Percentiles rank a stretch among this genome's conserved stretches.
Conservation (phyloP, 1,140 invertebrate species). For the Orussus abietinus region DNA sequence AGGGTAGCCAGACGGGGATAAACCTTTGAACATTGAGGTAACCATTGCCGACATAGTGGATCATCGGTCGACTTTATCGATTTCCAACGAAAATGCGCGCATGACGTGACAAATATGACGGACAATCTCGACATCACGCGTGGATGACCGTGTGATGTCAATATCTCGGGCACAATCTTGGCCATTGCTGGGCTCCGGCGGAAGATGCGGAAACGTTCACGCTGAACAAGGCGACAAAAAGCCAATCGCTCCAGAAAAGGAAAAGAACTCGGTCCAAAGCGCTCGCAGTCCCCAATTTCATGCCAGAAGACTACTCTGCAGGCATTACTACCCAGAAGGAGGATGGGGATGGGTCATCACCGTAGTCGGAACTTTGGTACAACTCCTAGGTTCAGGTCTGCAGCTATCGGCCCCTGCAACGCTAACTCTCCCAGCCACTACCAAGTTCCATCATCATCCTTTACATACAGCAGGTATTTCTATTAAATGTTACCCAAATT, state of each 20-base stretch:
- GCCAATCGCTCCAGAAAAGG: conserved; percentile 1
- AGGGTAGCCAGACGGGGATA: too few relatives aligned
- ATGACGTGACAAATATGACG: too few relatives aligned
- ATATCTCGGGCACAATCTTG: conserved; percentile 35
- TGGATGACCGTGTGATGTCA: conserved; percentile 31
- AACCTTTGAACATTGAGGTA: too few relatives aligned
- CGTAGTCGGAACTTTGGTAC: conserved; percentile 62
- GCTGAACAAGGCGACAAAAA: not conserved
- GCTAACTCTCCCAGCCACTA: conserved; percentile 27
- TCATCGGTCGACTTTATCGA: too few relatives aligned
- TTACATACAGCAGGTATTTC: conserved; percentile 35
- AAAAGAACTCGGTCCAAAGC: not conserved
- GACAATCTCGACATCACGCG: too few relatives aligned
- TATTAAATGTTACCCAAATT: too few relatives aligned
- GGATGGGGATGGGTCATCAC: conserved; percentile 79
- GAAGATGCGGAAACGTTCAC: not conserved
- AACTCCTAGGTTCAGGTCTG: conserved; percentile 63
- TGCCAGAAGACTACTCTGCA: conserved; percentile 35
- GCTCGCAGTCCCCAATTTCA: conserved; percentile 21
- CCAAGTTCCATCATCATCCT: conserved; percentile 36
- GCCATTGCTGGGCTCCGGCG: conserved; percentile 26
- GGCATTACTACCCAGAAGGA: conserved; percentile 75
- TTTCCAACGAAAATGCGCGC: too few relatives aligned
- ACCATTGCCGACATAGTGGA: too few relatives aligned
- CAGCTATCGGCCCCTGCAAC: conserved; percentile 57